Percentiles rank a stretch among this genome's conserved stretches.
These are phyloP conservation scores for Procambarus clarkii DNA, from an alignment of 1,140 invertebrate genomes.

Conservation along the genomic window DNA sequence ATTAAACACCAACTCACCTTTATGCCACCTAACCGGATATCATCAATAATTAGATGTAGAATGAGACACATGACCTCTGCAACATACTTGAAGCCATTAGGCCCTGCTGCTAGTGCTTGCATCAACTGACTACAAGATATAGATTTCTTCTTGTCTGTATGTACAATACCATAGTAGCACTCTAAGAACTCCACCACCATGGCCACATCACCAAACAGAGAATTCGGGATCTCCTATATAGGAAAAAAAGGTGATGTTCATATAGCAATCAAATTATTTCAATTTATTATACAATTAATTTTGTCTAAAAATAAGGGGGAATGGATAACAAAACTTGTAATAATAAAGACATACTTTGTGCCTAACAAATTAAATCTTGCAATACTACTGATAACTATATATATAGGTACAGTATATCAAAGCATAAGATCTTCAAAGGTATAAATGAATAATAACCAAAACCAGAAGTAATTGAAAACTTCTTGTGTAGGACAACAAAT, in stretches of 20 bases:
- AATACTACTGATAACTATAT: too few species aligned
- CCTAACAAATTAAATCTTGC: too few species aligned
- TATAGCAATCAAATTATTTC: too few species aligned
- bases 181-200: slow-evolving; percentile 40
- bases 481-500: too few species aligned
- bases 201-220: slow-evolving; percentile 45
- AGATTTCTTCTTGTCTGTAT: slow-evolving; percentile 49
- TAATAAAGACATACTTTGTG: too few species aligned
- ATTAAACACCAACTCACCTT: slow-evolving; percentile 11
- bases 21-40: slow-evolving; percentile 19
- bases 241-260: not conserved
- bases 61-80: slow-evolving; percentile 49
- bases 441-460: too few species aligned
- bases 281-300: too few species aligned
- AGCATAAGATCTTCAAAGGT: too few species aligned
- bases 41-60: slow-evolving; percentile 39
- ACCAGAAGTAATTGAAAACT: too few species aligned
- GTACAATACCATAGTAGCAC: slow-evolving; percentile 34
- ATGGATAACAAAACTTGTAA: too few species aligned
- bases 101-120: slow-evolving; percentile 45
- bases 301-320: too few species aligned
- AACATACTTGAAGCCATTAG: slow-evolving; percentile 33
- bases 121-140: slow-evolving; percentile 48
- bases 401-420: too few species aligned
- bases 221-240: slow-evolving; percentile 55